Conservation (phyloP, 1,140 invertebrate species). For the Mactra quadrangularis region DNA sequence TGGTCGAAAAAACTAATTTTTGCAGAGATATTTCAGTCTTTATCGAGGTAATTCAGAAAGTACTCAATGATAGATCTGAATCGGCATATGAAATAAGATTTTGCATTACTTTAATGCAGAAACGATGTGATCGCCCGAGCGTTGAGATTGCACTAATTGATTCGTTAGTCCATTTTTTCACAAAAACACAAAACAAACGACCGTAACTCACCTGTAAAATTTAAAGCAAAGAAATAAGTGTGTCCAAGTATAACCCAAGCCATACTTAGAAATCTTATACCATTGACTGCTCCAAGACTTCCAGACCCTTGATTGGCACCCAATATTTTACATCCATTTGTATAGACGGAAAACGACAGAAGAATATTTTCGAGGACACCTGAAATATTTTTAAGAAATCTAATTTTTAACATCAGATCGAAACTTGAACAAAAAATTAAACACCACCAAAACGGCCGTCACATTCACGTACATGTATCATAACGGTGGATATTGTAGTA, state of each 20-base stretch:
- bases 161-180: background rate
- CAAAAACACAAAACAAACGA: background rate
- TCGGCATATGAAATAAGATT: too few relatives aligned
- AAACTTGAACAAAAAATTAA: background rate
- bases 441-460: background rate
- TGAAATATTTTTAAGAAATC: constrained; percentile 30
- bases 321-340: constrained; percentile 72
- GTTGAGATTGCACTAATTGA: background rate
- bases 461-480: background rate
- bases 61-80: too few relatives aligned
- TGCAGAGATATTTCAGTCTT: too few relatives aligned
- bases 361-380: constrained; percentile 63
- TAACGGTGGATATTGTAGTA: background rate
- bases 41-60: too few relatives aligned
- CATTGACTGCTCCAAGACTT: constrained; percentile 69
- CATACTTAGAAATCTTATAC: constrained; percentile 90
- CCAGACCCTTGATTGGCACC: constrained; percentile 64
- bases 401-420: background rate
- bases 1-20: too few relatives aligned
- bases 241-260: constrained; percentile 96
- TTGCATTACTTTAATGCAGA: too few relatives aligned
- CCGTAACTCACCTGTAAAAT: constrained; percentile 5
- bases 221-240: constrained; percentile 84
- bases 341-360: constrained; percentile 74
- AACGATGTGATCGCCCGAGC: too few relatives aligned